Base-by-base conservation (phyloP, 2,797 vertebrate species). In the Pipistrellus nathusii region DNA sequence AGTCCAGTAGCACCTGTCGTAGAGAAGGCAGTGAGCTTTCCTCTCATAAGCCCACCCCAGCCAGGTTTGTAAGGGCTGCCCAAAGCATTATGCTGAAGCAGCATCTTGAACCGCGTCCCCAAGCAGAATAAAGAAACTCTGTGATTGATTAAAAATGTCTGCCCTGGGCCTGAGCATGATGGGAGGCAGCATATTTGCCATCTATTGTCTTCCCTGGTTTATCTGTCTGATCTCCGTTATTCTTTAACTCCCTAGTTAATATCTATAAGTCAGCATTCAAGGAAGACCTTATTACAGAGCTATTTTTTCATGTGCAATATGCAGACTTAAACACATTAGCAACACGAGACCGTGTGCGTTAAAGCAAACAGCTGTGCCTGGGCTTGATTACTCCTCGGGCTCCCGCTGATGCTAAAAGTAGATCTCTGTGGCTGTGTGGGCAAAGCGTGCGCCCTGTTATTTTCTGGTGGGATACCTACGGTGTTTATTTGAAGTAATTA, bases 141-240 rank as follows among this genome's bases (percentile, higher is more conserved):
- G 89, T 87, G 92, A 94, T 84, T 75, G 89, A 94, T 83, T 92
- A 75, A 84, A 90, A 48, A 84, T 87, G 85, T 53, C 89, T 94
- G 81, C 57, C 57, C 76, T 89, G 71, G 85, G 82, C 71, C 89
- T 25, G 77, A 69, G 44, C 20, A 5, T 69, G 87, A 75, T 9
- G 86, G 87, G 89, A 80, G 82, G 66, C 76, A 90, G 72, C 51
- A 3, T 46, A 68, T 69, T 90, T 80, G 81, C 85, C 89, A 84
- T 64, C 83, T 35, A 6, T 87, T 75, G 77, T 84, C 91, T 94
- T 85, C 35, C 66, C 66, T 23, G n/a, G 66, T 73, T 76, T 86
- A 64, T 77, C 57, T 85, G 71, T 77, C 57, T n/a, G 71, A 9
- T 55, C 15, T 35, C 48, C 27, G 9, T 71, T 78, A 10, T 44